These are phyloP conservation scores for Rhinolophus ferrumequinum DNA, from an alignment of 2,113 vertebrate genomes.

Conservation along the genomic window DNA sequence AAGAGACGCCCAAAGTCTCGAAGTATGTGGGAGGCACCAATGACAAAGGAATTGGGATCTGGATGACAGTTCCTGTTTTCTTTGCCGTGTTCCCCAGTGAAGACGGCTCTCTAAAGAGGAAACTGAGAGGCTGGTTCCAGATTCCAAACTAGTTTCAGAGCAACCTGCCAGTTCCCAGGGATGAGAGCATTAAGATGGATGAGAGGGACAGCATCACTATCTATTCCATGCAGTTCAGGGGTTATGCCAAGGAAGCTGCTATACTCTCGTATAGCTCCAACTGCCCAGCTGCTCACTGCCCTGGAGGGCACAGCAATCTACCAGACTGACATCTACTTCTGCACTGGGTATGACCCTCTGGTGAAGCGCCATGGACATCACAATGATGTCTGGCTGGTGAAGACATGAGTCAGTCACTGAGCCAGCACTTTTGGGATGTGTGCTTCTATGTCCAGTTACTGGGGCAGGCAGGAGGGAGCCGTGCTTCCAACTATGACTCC, in stretches of 20 bases:
- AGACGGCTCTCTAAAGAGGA: constrained; percentile 90
- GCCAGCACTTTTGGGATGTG: not conserved
- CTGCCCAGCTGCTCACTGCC: constrained; percentile 87
- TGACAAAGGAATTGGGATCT: constrained; percentile 89
- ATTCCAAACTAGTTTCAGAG: constrained; percentile 90
- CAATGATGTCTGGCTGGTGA: constrained; percentile 95
- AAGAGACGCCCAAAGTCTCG: too few species aligned
- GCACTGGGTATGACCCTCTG: constrained; percentile 92
- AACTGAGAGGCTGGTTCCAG: constrained; percentile 89
- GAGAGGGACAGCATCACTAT: constrained; percentile 91
- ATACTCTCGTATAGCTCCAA: constrained; percentile 80
- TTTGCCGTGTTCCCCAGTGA: constrained; percentile 91
- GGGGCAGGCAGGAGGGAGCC: not conserved
- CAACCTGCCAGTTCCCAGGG: constrained; percentile 87
- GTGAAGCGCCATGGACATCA: constrained; percentile 93
- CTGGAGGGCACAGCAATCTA: constrained; percentile 89
- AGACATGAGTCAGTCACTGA: constrained; percentile 78
- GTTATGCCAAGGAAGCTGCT: constrained; percentile 92
- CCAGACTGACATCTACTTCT: constrained; percentile 90
- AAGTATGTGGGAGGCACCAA: too few species aligned
- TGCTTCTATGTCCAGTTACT: not conserved
- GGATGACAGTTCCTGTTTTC: constrained; percentile 91
- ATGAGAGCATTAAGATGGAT: constrained; percentile 89
- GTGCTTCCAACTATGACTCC: not conserved
- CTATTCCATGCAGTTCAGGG: constrained; percentile 95